Evolutionary conservation across 1,140 invertebrate species (phyloP).

Genomic region (Sycobia sp.): DNA sequence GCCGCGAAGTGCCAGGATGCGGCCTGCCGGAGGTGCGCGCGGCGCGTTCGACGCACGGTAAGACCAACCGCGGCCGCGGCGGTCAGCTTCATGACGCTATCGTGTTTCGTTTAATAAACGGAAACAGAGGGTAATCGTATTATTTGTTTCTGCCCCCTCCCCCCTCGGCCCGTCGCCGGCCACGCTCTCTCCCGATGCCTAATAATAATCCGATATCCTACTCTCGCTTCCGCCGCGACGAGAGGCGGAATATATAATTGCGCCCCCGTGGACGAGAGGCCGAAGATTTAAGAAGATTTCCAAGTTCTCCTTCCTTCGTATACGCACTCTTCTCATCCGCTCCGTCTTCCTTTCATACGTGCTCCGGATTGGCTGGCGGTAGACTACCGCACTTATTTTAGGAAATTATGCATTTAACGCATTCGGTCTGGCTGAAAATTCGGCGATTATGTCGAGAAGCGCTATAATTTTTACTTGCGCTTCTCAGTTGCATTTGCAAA

Average conservation of each 20-base stretch:
- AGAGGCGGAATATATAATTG: no score
- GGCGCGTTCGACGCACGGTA: background rate
- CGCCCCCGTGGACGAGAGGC: no score
- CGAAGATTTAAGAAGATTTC: conserved; percentile 61
- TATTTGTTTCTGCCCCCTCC: conserved; percentile 61
- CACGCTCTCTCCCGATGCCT: conserved; percentile 37
- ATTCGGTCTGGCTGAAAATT: no score
- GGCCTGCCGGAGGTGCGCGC: conserved; percentile 32
- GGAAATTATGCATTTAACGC: no score
- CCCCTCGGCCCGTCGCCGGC: conserved; percentile 23
- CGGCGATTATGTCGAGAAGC: no score
- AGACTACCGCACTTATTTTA: no score
- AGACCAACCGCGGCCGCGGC: no score
- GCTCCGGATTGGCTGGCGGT: no score
- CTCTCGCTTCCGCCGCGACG: conserved; percentile 42
- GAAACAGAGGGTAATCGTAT: conserved; percentile 64
- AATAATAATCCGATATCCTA: conserved; percentile 44
- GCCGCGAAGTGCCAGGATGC: conserved; percentile 18
- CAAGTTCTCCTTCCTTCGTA: conserved; percentile 44
- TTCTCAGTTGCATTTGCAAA: no score
- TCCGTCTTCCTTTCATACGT: no score
- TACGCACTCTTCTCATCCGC: no score
- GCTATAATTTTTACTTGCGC: no score
- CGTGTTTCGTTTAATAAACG: conserved; percentile 64
- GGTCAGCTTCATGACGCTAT: conserved; percentile 52